Base-by-base conservation (phyloP, 2,113 vertebrate genomes). In the cattle (Bos taurus) region DNA sequence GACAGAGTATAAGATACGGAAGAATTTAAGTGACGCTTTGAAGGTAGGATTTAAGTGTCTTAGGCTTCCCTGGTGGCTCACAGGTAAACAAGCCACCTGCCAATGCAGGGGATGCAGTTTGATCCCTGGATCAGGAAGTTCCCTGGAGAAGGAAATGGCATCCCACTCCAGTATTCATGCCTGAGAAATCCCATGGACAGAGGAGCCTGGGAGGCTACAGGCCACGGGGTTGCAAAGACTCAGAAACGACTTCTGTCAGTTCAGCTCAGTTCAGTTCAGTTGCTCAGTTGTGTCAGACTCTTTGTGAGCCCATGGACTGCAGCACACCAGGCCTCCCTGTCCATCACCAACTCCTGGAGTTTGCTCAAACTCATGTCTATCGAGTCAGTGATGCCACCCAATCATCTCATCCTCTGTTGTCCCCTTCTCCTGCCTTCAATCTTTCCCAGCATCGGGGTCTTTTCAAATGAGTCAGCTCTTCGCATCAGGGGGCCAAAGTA, bases 1-100 rank as follows among this genome's bases (percentile, higher is more conserved):
- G 19, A 26, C 10, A 6, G 3, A 25, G 3, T 5, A 30, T 1
- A 54, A 0, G n/a, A n/a, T 10, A 13, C 15, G 15, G 13, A 46
- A 62, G n/a, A 19, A 62, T 0, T 62, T 10, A 40, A 57, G 28
- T 26, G 77, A 1, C 11, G 50, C n/a, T 26, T n/a, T 15, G 4
- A 67, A 91, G 28, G 56, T 15, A 71, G 19, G 28, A 28, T 33
- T 25, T 4, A 9, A 52, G 5, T 46, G 28, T 23, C 4, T 2
- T 3, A 6, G n/a, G 64, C n/a, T 6, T 36, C 9, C 64, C 9
- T 36, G n/a, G 17, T 5, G 16, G 33, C 17, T 67, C 33, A 36
- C 64, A 36, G 33, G 16, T 19, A 71, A 23, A 36, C 2, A 36
- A 21, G n/a, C n/a, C 64, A 36, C 64, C 2, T 23, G 16, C 17